phyloP scores from a whole-genome alignment of 2,113 vertebrate species.

The Cottus gobio region DNA sequence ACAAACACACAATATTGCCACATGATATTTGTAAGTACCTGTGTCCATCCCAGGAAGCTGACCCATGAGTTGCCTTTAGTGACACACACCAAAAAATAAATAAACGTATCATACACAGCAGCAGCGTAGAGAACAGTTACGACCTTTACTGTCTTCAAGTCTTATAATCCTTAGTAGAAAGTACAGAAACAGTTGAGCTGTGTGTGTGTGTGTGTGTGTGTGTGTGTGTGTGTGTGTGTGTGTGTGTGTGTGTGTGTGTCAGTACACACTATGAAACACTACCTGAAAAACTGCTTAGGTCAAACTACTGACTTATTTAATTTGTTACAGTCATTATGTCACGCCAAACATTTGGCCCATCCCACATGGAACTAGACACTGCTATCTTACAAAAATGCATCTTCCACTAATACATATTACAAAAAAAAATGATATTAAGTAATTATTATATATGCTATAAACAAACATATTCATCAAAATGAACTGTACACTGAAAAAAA shows the following conservation, averaged over 20 bases:
- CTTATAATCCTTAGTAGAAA: not conserved
- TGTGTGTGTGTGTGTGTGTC: conserved; percentile 22
- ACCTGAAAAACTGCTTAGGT: conserved; percentile 37
- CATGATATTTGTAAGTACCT: conserved; percentile 70
- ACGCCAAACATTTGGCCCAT: not conserved
- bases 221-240: conserved; percentile 9
- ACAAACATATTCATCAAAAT: not conserved
- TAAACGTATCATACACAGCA: conserved; percentile 21
- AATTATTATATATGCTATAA: not conserved
- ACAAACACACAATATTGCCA: conserved; percentile 17
- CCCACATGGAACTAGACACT: not conserved
- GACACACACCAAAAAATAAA: conserved; percentile 35
- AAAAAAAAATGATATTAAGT: not conserved
- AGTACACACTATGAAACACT: conserved; percentile 6
- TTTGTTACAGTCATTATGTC: not conserved
- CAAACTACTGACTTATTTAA: not conserved
- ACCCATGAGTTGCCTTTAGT: conserved; percentile 68
- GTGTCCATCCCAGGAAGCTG: conserved; percentile 73
- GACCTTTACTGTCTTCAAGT: not conserved
- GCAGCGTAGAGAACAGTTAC: not conserved
- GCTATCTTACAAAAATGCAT: not conserved
- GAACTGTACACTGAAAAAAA: not conserved
- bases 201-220: conserved; percentile 10
- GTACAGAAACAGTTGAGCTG: not conserved
- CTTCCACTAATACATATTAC: not conserved